Evolutionary conservation across 2,113 vertebrate genomes (phyloP).

Genomic region (Scartelaos histophorus): DNA sequence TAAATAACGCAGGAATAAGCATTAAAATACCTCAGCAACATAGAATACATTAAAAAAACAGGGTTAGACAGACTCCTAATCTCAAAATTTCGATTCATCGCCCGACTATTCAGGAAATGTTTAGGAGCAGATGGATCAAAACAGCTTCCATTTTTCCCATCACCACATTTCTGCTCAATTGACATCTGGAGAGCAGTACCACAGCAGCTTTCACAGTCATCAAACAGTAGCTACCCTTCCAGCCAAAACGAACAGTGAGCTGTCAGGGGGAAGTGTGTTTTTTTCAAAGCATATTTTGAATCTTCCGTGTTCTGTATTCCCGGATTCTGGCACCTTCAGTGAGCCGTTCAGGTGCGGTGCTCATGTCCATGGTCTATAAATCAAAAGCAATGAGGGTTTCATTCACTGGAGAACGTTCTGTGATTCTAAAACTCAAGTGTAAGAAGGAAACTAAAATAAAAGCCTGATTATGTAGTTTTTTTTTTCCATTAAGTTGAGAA

Average conservation of each 20-base stretch:
- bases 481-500: neutral
- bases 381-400: conserved; percentile 46
- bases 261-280: conserved; percentile 28
- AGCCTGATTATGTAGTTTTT: neutral
- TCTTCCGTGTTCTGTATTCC: conserved; percentile 29
- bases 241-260: conserved; percentile 40
- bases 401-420: conserved; percentile 42
- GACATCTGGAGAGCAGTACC: conserved; percentile 11
- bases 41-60: too few species aligned
- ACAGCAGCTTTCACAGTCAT: conserved; percentile 46
- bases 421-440: conserved; percentile 20
- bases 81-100: conserved; percentile 36
- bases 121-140: conserved; percentile 41
- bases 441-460: conserved; percentile 15
- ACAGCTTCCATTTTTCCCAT: conserved; percentile 41
- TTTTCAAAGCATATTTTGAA: conserved; percentile 37
- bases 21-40: too few species aligned
- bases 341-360: conserved; percentile 23
- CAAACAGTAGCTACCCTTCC: conserved; percentile 33
- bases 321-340: conserved; percentile 13
- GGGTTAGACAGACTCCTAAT: too few species aligned
- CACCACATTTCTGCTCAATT: conserved; percentile 42
- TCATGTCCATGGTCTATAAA: conserved; percentile 49
- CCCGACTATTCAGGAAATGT: conserved; percentile 31
- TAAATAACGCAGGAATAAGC: too few species aligned